A percentile compares a stretch with the other conserved stretches of the same genome.
Evolutionary conservation across 35 echinoderm and acorn worm genomes (phyloP).

Genomic region (Ptychodera flava): DNA sequence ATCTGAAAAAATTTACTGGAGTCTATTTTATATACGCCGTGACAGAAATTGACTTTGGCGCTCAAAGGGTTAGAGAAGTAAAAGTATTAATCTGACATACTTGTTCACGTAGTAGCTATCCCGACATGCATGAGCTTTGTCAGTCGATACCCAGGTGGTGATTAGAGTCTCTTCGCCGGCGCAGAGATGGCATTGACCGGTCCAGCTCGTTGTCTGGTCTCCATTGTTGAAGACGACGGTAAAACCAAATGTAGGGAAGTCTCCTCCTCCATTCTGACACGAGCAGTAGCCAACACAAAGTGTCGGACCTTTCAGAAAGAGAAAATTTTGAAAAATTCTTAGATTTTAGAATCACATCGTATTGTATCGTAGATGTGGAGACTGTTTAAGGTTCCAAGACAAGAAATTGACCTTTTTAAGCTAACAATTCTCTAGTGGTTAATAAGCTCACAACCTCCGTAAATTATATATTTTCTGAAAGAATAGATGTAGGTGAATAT

Average conservation of each 20-base stretch:
- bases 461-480: too few species aligned
- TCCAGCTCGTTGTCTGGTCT: slow-evolving; percentile 85
- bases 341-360: background rate
- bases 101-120: slow-evolving; percentile 43
- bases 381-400: too few species aligned
- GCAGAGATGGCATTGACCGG: slow-evolving; percentile 87
- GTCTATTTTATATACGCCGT: too few species aligned
- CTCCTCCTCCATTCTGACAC: slow-evolving; percentile 22
- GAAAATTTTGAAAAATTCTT: background rate
- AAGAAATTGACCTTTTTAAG: too few species aligned
- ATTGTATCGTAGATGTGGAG: too few species aligned
- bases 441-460: too few species aligned
- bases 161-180: slow-evolving; percentile 62
- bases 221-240: slow-evolving; percentile 79
- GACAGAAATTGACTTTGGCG: too few species aligned
- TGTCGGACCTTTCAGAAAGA: slow-evolving; percentile 37
- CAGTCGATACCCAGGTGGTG: slow-evolving; percentile 81
- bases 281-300: slow-evolving; percentile 74
- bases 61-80: too few species aligned
- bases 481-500: too few species aligned
- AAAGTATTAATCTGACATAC: slow-evolving; percentile 64
- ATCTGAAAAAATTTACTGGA: too few species aligned
- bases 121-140: slow-evolving; percentile 50
- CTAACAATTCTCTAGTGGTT: too few species aligned
- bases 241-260: slow-evolving; percentile 80